Base-by-base conservation (phyloP, 2,113 vertebrate species). In the Ammodramus savannarum region DNA sequence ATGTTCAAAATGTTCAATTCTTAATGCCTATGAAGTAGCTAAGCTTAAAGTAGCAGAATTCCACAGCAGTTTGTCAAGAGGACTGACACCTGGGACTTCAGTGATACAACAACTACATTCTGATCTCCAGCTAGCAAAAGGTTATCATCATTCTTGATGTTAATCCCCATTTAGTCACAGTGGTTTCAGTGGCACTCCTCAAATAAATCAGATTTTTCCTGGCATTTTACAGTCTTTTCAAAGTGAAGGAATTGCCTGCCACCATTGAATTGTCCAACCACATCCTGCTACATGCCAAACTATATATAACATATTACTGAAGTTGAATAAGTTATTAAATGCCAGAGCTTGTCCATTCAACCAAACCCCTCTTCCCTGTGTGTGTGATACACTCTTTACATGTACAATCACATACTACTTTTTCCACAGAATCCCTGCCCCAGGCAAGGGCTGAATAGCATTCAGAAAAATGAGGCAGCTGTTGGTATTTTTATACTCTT, bases 381-480 rank as follows among this genome's bases (percentile, higher is more conserved):
- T 59, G 27, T 41, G 39, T 15, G n/a, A 89, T 63, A 77, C 41
- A 77, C 39, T 66, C 62, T 79, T 57, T 49, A 82, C 46, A 65
- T 39, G 59, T 19, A 73, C 5, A 7, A 76, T 61, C 74, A 31
- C 74, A 66, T 22, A 73, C 18, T 65, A 74, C 44, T 91, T 89
- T 80, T 72, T 82, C 25, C 87, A 87, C 77, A 92, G 58, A 89
- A 77, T 22, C 44, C 36, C 67, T 66, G 71, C 87, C 81, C 32
- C 62, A 66, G 85, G 81, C 91, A 95, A 57, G 6, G 66, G 22
- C 61, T 89, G 54, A 55, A 95, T 1, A 79, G 58, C 36, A 85
- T 57, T 89, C 84, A 95, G 87, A 92, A 95, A 83, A 85, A 94
- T 55, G 23, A 89, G 71, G 85, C 93, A 93, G 87, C 74, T 95